A percentile compares a stretch with the other conserved stretches of the same genome.
phyloP scores from a whole-genome alignment of 92 coral and sea anemone genomes.

The Palythoa grandiflora region DNA sequence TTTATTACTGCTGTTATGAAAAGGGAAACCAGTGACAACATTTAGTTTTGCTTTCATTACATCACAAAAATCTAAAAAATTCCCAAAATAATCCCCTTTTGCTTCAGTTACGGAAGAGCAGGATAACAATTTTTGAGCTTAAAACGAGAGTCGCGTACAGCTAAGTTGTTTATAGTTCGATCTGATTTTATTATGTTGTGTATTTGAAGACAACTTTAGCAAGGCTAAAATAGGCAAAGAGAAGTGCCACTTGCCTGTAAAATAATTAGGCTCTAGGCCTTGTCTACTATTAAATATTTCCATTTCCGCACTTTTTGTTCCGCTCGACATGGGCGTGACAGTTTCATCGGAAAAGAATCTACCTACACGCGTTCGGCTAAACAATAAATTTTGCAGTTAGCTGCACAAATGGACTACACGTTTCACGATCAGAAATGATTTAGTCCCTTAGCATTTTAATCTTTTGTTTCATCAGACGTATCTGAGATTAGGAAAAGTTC shows the following conservation, averaged over 20 bases:
- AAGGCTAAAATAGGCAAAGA: not conserved
- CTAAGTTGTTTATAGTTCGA: not conserved
- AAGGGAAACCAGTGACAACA: too few relatives aligned
- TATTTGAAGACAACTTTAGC: not conserved
- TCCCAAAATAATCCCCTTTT: too few relatives aligned
- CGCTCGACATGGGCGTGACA: slow-evolving; percentile 1
- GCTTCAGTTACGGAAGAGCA: too few relatives aligned
- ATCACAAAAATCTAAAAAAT: too few relatives aligned
- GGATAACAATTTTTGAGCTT: not conserved
- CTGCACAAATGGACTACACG: too few relatives aligned
- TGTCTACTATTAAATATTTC: too few relatives aligned
- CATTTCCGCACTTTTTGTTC: not conserved
- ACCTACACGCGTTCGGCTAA: not conserved
- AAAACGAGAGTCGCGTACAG: not conserved
- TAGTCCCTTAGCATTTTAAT: not conserved
- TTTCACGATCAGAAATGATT: not conserved
- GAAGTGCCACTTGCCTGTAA: not conserved
- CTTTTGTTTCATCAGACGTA: not conserved
- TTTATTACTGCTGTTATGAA: too few relatives aligned
- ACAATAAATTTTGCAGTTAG: not conserved
- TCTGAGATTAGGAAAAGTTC: not conserved
- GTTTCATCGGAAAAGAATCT: not conserved
- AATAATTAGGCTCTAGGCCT: not conserved
- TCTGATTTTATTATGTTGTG: not conserved
- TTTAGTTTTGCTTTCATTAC: too few relatives aligned